Evolutionary conservation across 2,113 vertebrate species (phyloP), one percentile per base, ranked within the genome.

Genomic region (Psittacus erithacus): DNA sequence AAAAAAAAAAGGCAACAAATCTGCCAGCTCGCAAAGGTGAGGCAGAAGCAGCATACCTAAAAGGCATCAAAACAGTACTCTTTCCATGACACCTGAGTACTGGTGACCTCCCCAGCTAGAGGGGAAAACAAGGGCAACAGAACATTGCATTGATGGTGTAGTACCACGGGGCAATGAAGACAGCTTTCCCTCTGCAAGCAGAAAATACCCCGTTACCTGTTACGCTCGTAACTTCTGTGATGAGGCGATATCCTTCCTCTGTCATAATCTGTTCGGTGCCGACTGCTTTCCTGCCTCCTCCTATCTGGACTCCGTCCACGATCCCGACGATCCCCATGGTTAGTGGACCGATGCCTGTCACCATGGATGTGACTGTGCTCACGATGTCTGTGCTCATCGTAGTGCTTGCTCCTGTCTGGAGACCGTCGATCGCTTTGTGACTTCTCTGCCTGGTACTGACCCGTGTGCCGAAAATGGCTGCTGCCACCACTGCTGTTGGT

Each of bases 221-320:
- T 99, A 27, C 98, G 98, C 39, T 99, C 99, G 0, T 99, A 98
- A 97, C 98, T 99, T 64, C 99, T 96, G 96, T 99, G 99, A 47
- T 99, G 98, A 24, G 99, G 98, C 0, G 99, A 98, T 0, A 98
- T 97, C 24, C 99, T 97, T 6, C 98, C 98, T 24, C 99, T 95
- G 23, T 99, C 98, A 2, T 99, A 99, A 10, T 99, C 99, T 0
- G 98, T 92, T 44, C 99, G 97, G 95, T 99, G 98, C 31, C 99
- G 97, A 11, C 98, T 97, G 67, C 97, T 98, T 0, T 98, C 98
- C 29, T 97, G 98, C 2, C 98, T 94, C 38, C 98, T 96, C 25
- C 98, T 95, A 3, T 99, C 99, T 0, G 98, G 99, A 59, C 99
- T 99, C 89, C 99, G 97, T 57, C 98, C 98, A 2, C 99, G 97